Evolutionary conservation across 1,140 invertebrate genomes (phyloP).

Genomic region (Brachionus plicatilis): DNA sequence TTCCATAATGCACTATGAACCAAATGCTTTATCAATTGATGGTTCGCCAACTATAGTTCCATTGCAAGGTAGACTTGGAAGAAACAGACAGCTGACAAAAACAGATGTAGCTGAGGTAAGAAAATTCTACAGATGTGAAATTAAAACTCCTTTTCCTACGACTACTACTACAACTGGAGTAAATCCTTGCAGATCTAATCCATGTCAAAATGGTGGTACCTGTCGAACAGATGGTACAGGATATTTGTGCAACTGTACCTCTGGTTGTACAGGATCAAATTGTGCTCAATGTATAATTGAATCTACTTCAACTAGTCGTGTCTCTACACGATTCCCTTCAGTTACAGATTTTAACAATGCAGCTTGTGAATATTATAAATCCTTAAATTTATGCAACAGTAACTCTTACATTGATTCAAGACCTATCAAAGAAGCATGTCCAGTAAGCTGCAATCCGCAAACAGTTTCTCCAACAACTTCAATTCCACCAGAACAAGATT

Average conservation of each 20-base stretch:
- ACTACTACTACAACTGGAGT: too few species aligned
- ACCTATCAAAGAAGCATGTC: neutral
- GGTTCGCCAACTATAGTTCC: conserved; percentile 57
- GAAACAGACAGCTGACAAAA: neutral
- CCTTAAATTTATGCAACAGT: neutral
- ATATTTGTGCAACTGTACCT: too few species aligned
- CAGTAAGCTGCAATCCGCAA: neutral
- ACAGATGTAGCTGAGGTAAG: neutral
- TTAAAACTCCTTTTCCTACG: too few species aligned
- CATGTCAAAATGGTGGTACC: too few species aligned
- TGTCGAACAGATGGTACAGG: too few species aligned
- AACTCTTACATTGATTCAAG: neutral
- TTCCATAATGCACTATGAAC: conserved; percentile 77
- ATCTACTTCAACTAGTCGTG: too few species aligned
- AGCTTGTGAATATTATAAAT: neutral
- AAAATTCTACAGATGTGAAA: neutral
- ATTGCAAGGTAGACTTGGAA: neutral
- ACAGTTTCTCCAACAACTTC: neutral
- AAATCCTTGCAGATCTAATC: too few species aligned
- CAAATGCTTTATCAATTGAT: conserved; percentile 70
- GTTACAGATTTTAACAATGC: neutral
- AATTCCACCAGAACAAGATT: neutral
- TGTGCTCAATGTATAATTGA: too few species aligned
- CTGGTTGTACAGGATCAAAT: too few species aligned
- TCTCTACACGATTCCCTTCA: too few species aligned